These are phyloP conservation scores for Scaptomyza reducta DNA, from an alignment of 2,888 invertebrate species.

Conservation along the genomic window DNA sequence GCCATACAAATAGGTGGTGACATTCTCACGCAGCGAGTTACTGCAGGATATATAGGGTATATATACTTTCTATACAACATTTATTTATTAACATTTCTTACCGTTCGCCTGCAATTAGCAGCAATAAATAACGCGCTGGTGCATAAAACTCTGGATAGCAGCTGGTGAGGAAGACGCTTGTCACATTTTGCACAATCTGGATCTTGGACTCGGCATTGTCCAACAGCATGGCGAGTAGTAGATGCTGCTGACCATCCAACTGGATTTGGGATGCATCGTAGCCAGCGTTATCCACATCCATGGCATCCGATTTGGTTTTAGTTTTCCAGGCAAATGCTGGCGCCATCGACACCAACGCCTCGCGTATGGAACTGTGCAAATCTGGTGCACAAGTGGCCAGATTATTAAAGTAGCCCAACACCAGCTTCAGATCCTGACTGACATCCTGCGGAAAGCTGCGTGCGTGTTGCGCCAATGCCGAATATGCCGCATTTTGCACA, in stretches of 20 bases:
- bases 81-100: conserved; percentile 83
- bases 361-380: conserved; percentile 88
- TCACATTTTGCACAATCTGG: conserved; percentile 91
- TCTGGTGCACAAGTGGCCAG: conserved; percentile 84
- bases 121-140: conserved; percentile 91
- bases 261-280: conserved; percentile 70
- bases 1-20: conserved; percentile 87
- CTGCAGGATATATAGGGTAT: conserved; percentile 42
- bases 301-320: conserved; percentile 63
- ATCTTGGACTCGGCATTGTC: conserved; percentile 91
- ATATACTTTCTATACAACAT: neutral
- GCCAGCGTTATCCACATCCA: conserved; percentile 55
- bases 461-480: conserved; percentile 85
- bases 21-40: conserved; percentile 82
- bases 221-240: conserved; percentile 88
- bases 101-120: conserved; percentile 93
- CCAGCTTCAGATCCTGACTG: conserved; percentile 87
- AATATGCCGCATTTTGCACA: conserved; percentile 85
- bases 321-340: conserved; percentile 86
- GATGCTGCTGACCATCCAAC: conserved; percentile 82
- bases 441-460: conserved; percentile 86
- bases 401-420: conserved; percentile 83
- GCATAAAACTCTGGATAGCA: conserved; percentile 93
- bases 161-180: conserved; percentile 91
- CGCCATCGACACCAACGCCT: conserved; percentile 89